Percentiles rank a stretch among this genome's conserved stretches.
These are phyloP conservation scores for Armadillidium nasatum DNA, from an alignment of 1,140 invertebrate genomes.

Conservation along the genomic window DNA sequence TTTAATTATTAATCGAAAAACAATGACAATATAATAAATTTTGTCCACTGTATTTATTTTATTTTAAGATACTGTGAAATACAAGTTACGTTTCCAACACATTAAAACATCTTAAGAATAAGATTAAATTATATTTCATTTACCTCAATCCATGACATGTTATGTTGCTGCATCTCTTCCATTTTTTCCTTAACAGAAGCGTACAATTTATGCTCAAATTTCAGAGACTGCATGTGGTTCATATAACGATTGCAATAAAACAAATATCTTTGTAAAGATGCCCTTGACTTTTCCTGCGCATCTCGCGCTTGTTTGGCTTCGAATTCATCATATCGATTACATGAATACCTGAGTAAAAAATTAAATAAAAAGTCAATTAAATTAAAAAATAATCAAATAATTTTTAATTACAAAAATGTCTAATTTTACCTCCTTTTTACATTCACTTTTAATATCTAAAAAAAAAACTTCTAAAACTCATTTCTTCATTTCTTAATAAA, in stretches of 20 bases:
- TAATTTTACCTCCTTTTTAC: too few relatives aligned
- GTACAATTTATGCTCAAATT: conserved; percentile 95
- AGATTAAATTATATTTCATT: conserved; percentile 21
- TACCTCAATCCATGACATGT: conserved; percentile 99
- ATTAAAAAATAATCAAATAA: too few relatives aligned
- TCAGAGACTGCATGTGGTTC: conserved; percentile 98
- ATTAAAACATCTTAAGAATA: too few relatives aligned
- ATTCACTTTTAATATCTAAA: neutral
- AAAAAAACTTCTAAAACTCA: too few relatives aligned
- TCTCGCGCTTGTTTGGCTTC: conserved; percentile 93
- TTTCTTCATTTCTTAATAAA: too few relatives aligned
- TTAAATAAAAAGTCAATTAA: conserved; percentile 20
- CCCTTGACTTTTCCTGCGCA: conserved; percentile 88
- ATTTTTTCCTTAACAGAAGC: conserved; percentile 93
- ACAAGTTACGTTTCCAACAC: too few relatives aligned
- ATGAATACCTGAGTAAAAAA: conserved; percentile 69
- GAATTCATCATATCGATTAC: conserved; percentile 95
- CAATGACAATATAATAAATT: too few relatives aligned
- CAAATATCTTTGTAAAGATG: conserved; percentile 86
- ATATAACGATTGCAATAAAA: conserved; percentile 99
- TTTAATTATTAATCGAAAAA: too few relatives aligned
- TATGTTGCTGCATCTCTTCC: conserved; percentile 99
- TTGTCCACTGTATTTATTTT: too few relatives aligned
- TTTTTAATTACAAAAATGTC: too few relatives aligned
- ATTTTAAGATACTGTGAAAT: too few relatives aligned